Evolutionary conservation across 2,797 vertebrate genomes (phyloP).

Genomic region (Poliocrania exsul): DNA sequence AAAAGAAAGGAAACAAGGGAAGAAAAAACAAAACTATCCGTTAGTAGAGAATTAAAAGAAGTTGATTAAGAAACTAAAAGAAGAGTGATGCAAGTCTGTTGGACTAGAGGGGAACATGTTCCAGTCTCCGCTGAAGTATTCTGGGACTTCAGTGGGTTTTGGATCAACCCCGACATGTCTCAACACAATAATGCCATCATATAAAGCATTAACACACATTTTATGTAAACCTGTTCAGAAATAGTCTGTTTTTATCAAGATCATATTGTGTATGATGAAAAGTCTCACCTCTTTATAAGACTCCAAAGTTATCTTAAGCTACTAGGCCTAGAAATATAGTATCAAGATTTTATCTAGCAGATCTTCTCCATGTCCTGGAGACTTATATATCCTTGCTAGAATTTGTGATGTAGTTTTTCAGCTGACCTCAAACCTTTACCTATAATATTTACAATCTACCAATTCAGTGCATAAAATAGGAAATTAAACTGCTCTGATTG

Average conservation of each 20-base stretch:
- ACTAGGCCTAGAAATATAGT: background rate
- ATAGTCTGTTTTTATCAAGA: background rate
- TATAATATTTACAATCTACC: background rate
- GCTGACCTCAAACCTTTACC: background rate
- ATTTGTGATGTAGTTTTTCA: background rate
- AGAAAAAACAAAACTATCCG: conserved; percentile 69
- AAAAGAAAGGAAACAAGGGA: conserved; percentile 56
- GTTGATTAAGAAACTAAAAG: conserved; percentile 47
- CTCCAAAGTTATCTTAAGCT: background rate
- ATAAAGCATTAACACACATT: background rate
- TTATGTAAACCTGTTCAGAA: background rate
- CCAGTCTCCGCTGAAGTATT: background rate
- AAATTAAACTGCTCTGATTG: background rate
- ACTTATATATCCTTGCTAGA: background rate
- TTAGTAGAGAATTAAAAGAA: conserved; percentile 64
- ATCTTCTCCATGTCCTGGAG: background rate
- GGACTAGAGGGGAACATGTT: conserved; percentile 39
- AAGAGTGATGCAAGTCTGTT: conserved; percentile 4
- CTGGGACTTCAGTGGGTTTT: conserved; percentile 5
- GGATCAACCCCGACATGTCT: background rate
- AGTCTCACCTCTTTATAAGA: background rate
- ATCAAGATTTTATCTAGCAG: background rate
- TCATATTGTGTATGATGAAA: background rate
- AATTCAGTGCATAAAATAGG: background rate
- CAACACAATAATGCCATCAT: background rate